These are phyloP conservation scores for Pristiophorus japonicus DNA, from an alignment of 2,113 vertebrate species.

Conservation along the genomic window DNA sequence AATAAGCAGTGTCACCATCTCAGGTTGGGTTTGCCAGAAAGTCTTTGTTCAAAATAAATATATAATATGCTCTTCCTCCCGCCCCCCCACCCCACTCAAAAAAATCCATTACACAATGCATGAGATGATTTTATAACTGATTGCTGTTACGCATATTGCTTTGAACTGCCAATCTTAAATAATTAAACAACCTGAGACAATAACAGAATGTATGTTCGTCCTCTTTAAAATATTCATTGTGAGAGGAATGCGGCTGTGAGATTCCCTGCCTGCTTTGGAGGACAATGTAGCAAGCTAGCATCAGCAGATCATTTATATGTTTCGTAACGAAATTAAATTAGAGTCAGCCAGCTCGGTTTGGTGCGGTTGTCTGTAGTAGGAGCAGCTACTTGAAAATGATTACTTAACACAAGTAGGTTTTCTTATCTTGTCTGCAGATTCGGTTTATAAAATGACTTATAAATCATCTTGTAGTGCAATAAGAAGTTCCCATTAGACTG, in stretches of 20 bases:
- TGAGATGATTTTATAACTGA: not conserved
- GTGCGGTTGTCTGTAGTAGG: not conserved
- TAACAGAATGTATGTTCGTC: not conserved
- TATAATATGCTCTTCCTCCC: not conserved
- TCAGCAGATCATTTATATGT: not conserved
- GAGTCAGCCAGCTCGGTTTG: not conserved
- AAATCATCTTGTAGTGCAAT: conserved; percentile 20
- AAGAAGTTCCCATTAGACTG: conserved; percentile 16
- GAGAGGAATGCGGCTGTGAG: not conserved
- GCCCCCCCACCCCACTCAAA: not conserved
- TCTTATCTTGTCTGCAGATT: conserved; percentile 33
- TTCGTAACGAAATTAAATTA: not conserved
- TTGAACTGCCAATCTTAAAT: not conserved
- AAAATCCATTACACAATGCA: not conserved
- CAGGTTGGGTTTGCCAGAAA: not conserved
- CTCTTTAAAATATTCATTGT: conserved; percentile 10
- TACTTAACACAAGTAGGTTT: conserved; percentile 33
- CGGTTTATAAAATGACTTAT: conserved; percentile 12
- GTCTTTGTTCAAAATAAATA: conserved; percentile 9
- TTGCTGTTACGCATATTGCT: not conserved
- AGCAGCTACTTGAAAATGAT: not conserved
- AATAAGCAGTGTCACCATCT: not conserved
- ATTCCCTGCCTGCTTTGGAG: not conserved
- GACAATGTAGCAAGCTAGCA: not conserved
- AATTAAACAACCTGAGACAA: not conserved